These are phyloP conservation scores for Myopa testacea DNA, from an alignment of 2,888 invertebrate species.

Conservation along the genomic window DNA sequence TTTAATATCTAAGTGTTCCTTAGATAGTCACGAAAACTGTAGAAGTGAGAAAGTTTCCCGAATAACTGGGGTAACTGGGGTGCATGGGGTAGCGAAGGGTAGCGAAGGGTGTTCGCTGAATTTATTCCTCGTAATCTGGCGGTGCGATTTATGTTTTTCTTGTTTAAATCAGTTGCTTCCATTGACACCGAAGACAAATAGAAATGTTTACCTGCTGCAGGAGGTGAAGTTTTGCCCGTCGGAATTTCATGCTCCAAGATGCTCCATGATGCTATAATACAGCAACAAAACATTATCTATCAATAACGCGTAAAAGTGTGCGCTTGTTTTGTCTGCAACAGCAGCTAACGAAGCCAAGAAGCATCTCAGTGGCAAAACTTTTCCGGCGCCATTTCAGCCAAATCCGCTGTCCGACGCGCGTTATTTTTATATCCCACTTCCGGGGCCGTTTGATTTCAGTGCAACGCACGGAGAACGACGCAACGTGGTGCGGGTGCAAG, in stretches of 20 bases:
- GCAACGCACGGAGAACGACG: background rate
- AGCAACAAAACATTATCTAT: background rate
- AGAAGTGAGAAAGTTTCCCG: background rate
- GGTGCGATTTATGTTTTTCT: conserved; percentile 39
- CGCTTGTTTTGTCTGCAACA: conserved; percentile 24
- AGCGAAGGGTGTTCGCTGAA: too few species aligned
- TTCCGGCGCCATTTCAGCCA: conserved; percentile 33
- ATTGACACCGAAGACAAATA: conserved; percentile 37
- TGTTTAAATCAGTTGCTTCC: conserved; percentile 24
- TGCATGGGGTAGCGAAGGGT: too few species aligned
- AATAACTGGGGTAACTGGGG: too few species aligned
- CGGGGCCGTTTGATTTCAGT: background rate
- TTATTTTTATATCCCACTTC: conserved; percentile 12
- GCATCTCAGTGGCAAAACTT: conserved; percentile 20
- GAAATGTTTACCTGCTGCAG: conserved; percentile 33
- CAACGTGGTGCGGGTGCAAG: background rate
- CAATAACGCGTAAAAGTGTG: conserved; percentile 10
- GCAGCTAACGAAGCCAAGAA: background rate
- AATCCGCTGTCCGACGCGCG: conserved; percentile 23
- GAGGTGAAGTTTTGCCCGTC: conserved; percentile 27
- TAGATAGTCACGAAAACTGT: background rate
- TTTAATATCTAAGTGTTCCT: too few species aligned
- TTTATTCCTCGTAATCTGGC: background rate
- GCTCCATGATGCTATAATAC: background rate
- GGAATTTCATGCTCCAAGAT: background rate